Conservation (phyloP, 2,888 invertebrate species). For the Saturnia japonica region DNA sequence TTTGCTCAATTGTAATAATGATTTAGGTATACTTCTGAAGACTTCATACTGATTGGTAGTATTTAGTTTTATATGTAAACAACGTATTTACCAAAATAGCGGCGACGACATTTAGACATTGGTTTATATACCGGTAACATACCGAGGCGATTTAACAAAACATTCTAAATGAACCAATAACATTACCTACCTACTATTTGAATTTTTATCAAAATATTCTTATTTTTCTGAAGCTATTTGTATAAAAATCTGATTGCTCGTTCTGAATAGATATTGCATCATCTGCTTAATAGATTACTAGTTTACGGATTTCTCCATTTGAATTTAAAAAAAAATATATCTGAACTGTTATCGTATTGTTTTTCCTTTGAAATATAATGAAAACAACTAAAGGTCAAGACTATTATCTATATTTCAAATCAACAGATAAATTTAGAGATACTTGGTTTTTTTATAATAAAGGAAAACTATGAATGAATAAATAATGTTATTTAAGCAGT, state of each 20-base stretch:
- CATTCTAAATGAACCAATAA: neutral
- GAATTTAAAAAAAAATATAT: neutral
- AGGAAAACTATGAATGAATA: neutral
- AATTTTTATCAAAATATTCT: neutral
- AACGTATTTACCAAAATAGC: no score
- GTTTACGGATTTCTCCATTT: neutral
- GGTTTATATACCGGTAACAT: no score
- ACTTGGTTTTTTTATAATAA: no score
- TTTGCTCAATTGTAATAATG: no score
- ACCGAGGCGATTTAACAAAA: neutral
- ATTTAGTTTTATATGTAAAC: no score
- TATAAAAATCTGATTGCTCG: neutral
- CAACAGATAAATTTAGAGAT: neutral
- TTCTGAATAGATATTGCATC: neutral
- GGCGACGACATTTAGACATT: no score
- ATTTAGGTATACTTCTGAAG: no score
- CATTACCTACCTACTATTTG: neutral
- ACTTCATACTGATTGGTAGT: no score
- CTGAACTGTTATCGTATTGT: no score
- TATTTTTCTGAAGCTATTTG: neutral
- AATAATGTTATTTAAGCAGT: neutral
- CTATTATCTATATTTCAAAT: neutral
- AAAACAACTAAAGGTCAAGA: neutral
- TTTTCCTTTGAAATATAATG: neutral
- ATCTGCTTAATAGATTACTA: neutral